These are phyloP conservation scores for Parus major DNA, from an alignment of 2,113 vertebrate species.

Conservation along the genomic window DNA sequence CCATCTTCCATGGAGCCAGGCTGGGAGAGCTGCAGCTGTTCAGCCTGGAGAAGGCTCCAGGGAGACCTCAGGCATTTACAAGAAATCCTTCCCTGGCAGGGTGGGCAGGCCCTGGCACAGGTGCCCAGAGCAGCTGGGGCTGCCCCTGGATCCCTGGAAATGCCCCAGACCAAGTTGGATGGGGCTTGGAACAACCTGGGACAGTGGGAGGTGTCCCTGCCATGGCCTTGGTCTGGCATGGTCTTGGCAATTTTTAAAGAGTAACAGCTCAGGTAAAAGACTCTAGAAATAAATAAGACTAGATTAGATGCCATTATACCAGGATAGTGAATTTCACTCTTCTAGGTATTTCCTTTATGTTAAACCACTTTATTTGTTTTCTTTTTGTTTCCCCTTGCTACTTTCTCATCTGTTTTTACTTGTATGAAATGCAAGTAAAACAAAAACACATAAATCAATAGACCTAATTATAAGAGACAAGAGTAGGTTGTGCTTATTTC, in stretches of 20 bases:
- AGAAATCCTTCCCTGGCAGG: not conserved
- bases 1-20: not conserved
- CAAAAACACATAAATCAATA: constrained; percentile 5
- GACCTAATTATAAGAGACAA: constrained; percentile 29
- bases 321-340: not conserved
- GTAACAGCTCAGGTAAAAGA: not conserved
- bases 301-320: not conserved
- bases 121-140: not conserved
- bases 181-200: fast-evolving
- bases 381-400: not conserved
- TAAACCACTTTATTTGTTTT: not conserved
- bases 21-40: not conserved
- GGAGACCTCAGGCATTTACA: not conserved
- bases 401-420: not conserved
- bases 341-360: not conserved
- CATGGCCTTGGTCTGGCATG: not conserved
- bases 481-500: not conserved
- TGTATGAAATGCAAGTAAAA: not conserved
- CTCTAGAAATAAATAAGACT: not conserved
- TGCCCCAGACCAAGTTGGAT: fast-evolving
- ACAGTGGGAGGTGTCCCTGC: fast-evolving
- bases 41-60: not conserved
- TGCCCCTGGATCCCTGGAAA: not conserved
- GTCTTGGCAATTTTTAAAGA: not conserved
- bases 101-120: not conserved